Evolutionary conservation across 2,888 invertebrate genomes (phyloP), one percentile per base, ranked within the genome.

Genomic region (Euplagia quadripunctaria): DNA sequence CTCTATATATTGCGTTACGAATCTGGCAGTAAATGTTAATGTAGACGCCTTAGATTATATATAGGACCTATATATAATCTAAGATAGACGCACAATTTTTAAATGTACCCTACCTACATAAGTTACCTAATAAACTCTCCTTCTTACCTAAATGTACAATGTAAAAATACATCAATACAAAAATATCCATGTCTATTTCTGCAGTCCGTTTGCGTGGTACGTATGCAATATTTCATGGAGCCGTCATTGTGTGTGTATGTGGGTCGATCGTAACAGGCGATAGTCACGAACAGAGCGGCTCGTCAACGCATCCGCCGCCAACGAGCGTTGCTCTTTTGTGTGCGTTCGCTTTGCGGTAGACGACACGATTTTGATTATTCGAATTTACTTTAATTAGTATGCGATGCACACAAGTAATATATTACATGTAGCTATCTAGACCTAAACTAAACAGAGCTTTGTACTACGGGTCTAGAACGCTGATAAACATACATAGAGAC

Each of bases 181-280:
- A 52, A 58, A 68, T 61, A 68, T 67, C 43, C 51, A 81, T 75
- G 42, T 68, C 65, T 80, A 68, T 74, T 46, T 63, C 71, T 74
- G 72, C 66, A 64, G 73, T 74, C 75, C 70, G 41, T 71, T 71
- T 74, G 65, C 73, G 64, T 61, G 68, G 67, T 68, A 63, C 52
- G 46, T 66, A 20, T 77, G 77, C 79, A 81, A 83, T 81, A 84
- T 81, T 79, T 77, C 76, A 82, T 78, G 75, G 72, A 76, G 82
- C 31, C 71, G 68, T 74, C 72, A 78, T 70, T 75, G 74, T 90
- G 89, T 90, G 79, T 83, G 87, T 89, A 94, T 93, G 89, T 90
- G 87, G 94, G 94, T 89, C 93, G 93, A 92, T 94, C 90, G 94
- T 92, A 94, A 94, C 94, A 92, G 89, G 78, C 87, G 94, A 94